A percentile compares a stretch with the other conserved stretches of the same genome.
phyloP scores from a whole-genome alignment of 1,140 invertebrate species.

The Nymphalis io region DNA sequence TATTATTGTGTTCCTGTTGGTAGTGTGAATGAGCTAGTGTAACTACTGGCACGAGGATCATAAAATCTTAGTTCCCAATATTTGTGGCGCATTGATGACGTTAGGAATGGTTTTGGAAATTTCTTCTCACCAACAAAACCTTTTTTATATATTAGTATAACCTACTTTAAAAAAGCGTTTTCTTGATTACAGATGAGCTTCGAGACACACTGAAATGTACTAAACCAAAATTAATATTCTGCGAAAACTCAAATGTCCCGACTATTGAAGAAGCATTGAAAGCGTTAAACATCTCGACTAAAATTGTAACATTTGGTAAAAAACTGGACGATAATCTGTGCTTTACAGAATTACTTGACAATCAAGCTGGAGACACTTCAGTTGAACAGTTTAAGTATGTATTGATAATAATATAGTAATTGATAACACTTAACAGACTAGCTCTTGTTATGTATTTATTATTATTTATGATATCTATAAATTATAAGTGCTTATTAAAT shows the following conservation, averaged over 20 bases:
- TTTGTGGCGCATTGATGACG: too few species aligned
- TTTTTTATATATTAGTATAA: too few species aligned
- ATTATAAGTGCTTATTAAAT: too few species aligned
- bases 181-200: constrained; percentile 44
- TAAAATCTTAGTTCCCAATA: too few species aligned
- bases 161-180: neutral
- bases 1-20: too few species aligned
- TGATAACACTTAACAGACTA: neutral
- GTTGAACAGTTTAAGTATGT: constrained; percentile 43
- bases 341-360: constrained; percentile 33
- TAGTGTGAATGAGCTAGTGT: too few species aligned
- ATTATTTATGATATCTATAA: too few species aligned
- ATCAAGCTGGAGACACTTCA: constrained; percentile 20
- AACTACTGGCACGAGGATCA: too few species aligned
- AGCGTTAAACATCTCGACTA: constrained; percentile 17
- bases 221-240: constrained; percentile 48
- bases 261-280: constrained; percentile 38
- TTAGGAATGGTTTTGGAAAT: too few species aligned
- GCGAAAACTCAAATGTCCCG: constrained; percentile 39
- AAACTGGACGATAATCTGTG: constrained; percentile 15
- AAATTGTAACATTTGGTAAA: constrained; percentile 44
- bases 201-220: constrained; percentile 30
- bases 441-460: too few species aligned
- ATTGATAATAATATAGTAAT: neutral
- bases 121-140: too few species aligned